Conservation (phyloP, 2,797 vertebrate species). For the Gymnothorax reevesii region DNA sequence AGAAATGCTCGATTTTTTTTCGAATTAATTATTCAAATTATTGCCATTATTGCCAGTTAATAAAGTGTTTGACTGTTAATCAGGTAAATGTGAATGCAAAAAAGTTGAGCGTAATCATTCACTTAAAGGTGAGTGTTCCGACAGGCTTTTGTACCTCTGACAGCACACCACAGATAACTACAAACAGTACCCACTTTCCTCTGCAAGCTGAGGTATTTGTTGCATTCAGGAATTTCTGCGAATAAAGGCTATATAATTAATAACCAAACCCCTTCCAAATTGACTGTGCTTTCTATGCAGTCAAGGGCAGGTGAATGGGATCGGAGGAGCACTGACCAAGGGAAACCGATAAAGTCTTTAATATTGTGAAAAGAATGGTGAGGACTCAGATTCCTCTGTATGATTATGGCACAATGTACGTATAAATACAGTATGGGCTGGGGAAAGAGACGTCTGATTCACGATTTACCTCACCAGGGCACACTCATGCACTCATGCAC, state of each 20-base stretch:
- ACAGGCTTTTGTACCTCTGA: too few relatives aligned
- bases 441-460: background rate
- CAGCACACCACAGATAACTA: background rate
- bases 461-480: background rate
- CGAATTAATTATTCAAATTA: too few relatives aligned
- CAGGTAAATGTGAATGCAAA: too few relatives aligned
- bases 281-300: background rate
- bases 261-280: background rate
- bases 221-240: background rate
- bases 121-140: too few relatives aligned
- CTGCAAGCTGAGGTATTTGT: background rate
- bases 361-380: background rate
- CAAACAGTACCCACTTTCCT: background rate
- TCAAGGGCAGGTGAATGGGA: background rate
- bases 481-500: background rate
- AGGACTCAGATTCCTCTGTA: background rate
- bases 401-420: slow-evolving; percentile 63
- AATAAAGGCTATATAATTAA: background rate
- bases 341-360: background rate
- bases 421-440: slow-evolving; percentile 51
- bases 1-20: too few relatives aligned
- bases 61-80: too few relatives aligned
- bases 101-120: too few relatives aligned
- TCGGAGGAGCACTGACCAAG: too few relatives aligned
- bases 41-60: too few relatives aligned